Evolutionary conservation across 2,113 vertebrate genomes (phyloP), one percentile per base, ranked within the genome.

Genomic region (Synchiropus splendidus): DNA sequence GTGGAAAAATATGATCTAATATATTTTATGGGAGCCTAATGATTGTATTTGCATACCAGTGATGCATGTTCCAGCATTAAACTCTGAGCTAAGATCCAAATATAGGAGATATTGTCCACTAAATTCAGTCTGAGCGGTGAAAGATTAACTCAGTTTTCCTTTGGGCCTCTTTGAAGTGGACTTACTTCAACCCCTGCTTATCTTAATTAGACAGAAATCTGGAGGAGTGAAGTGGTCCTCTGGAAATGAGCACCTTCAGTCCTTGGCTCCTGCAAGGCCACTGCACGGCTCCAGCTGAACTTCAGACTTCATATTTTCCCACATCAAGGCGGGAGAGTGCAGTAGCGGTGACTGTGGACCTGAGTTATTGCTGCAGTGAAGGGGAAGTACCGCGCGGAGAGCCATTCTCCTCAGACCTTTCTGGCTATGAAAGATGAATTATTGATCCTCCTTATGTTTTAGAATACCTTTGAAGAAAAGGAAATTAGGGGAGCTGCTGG

Each of bases 141-240:
- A 73, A 80, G 51, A 80, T 83, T 80, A 81, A 83, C 80, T 53
- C 38, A n/a, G 71, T 72, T 74, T 74, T 76, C 62, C 65, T 67
- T 54, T 31, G 63, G 52, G 67, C 45, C 61, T 54, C 70, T 82
- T 83, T 79, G 70, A 81, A 85, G 80, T 81, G 51, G 66, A 77
- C 78, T 75, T 65, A 71, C 48, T 67, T 53, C 56, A 67, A 60
- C 61, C 58, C 31, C 51, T 73, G 57, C 72, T 81, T 78, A 79
- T 80, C 78, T 79, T 78, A 80, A 80, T 82, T 78, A 67, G 78
- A 76, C 69, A 49, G 57, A 80, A 64, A 74, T 74, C 54, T 61
- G 56, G 50, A 31, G 73, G 73, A 78, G 60, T 70, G 72, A 62
- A 72, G 64, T 58, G 67, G 61, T 58, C 52, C 58, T 63, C 40